Base-by-base conservation (phyloP, 2,888 invertebrate genomes). In the Dynastes tityus region DNA sequence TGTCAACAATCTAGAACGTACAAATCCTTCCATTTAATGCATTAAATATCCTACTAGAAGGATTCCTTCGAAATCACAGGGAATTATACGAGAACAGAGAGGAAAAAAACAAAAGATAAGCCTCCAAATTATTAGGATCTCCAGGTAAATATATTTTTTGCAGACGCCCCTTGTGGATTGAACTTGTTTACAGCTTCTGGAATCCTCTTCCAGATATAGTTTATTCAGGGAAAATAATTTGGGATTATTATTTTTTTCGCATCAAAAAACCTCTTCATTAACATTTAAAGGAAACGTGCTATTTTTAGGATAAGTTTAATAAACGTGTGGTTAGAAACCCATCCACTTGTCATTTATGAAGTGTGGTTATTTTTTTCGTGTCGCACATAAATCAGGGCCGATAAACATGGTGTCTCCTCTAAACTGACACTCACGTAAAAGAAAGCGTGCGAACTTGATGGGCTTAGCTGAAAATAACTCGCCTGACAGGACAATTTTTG, bases 291-390 rank as follows among this genome's bases (percentile, higher is more conserved):
- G 32, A 32, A 32, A 32, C 5, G 32, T 32, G 51, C 70, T 70
- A 70, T 70, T 70, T 51, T 70, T 29, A 11, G 4, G 32, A 1
- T 32, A 32, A 32, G 5, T 32, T 32, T 32, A 32, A 32, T 32
- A 32, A 8, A 45, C 11, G 11, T 8, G 45, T 9, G 11, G 45
- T 45, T 9, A 9, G 11, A 8, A 45, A 45, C 32, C 58, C 58
- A 55, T 58, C 71, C 71, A 71, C 71, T 71, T 71, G 71, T 71
- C 71, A 58, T 71, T 71, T 71, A 71, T 58, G 71, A 71, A 71
- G 58, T 71, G 71, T 32, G 55, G 71, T 71, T 71, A 71, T 71
- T 71, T 58, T 55, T 71, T 71, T 71, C 68, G 68, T 37, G 68
- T 71, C 58, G 13, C 8, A 32, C 37, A 71, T 71, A 58, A 71